Evolutionary conservation across 2,797 vertebrate genomes (phyloP).

Genomic region (Prionace glauca): DNA sequence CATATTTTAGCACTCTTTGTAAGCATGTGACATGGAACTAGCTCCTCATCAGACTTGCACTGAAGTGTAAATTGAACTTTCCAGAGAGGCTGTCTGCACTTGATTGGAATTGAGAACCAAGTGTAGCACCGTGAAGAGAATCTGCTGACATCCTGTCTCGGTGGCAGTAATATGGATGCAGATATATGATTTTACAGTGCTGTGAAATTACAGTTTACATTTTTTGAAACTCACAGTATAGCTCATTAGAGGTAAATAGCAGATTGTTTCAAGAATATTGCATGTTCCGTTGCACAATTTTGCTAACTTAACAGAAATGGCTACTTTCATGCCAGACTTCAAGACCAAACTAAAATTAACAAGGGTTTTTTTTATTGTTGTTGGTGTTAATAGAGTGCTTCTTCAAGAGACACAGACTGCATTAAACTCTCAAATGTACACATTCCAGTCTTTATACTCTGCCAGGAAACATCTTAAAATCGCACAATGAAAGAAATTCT

Average conservation of each 20-base stretch:
- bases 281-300: neutral
- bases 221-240: neutral
- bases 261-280: neutral
- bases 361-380: neutral
- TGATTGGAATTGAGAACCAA: neutral
- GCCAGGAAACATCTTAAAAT: neutral
- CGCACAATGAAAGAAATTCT: neutral
- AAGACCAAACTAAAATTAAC: neutral
- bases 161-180: neutral
- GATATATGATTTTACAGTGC: neutral
- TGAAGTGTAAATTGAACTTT: neutral
- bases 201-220: conserved; percentile 12
- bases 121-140: neutral
- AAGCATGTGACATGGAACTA: neutral
- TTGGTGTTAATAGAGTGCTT: neutral
- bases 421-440: neutral
- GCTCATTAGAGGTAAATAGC: neutral
- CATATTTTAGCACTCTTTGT: neutral
- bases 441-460: neutral
- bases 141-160: neutral
- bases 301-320: neutral
- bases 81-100: neutral
- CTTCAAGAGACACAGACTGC: neutral
- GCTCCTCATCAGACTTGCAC: neutral
- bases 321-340: neutral